These are phyloP conservation scores for Phytoseiulus persimilis DNA, from an alignment of 2,888 invertebrate species.

Conservation along the genomic window DNA sequence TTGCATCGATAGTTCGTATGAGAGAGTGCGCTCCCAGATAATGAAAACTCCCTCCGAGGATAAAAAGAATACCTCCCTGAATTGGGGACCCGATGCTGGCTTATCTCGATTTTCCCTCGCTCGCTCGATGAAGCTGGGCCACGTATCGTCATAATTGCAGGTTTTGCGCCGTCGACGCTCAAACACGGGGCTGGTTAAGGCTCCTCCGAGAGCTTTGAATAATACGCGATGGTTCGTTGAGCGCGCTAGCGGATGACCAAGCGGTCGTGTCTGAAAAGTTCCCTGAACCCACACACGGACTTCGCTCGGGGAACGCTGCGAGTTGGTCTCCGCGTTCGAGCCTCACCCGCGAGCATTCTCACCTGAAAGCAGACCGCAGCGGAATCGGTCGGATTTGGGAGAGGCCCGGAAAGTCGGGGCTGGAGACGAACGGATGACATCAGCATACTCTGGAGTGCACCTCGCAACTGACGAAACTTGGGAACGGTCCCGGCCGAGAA, in stretches of 20 bases:
- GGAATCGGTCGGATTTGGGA: too few relatives aligned
- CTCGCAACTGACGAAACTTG: background rate
- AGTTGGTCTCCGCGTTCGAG: background rate
- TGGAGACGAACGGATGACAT: background rate
- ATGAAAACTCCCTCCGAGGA: background rate
- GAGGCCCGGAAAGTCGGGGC: too few relatives aligned
- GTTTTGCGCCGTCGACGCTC: background rate
- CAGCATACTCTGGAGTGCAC: background rate
- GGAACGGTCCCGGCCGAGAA: background rate
- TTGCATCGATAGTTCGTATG: background rate
- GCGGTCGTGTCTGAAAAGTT: background rate
- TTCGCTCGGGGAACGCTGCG: background rate
- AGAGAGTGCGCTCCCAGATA: background rate
- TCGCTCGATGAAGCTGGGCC: background rate
- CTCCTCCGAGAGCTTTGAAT: background rate
- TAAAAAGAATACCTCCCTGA: background rate
- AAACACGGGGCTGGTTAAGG: background rate
- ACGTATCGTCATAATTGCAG: slow-evolving; percentile 5
- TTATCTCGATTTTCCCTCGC: background rate
- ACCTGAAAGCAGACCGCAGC: too few relatives aligned
- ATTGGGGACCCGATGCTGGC: background rate
- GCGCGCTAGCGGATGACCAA: too few relatives aligned
- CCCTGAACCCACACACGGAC: background rate
- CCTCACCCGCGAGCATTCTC: too few relatives aligned
- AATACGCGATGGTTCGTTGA: background rate